Percentiles rank a stretch among this genome's conserved stretches.
phyloP scores from a whole-genome alignment of 2,113 vertebrate species.

The Upupa epops region DNA sequence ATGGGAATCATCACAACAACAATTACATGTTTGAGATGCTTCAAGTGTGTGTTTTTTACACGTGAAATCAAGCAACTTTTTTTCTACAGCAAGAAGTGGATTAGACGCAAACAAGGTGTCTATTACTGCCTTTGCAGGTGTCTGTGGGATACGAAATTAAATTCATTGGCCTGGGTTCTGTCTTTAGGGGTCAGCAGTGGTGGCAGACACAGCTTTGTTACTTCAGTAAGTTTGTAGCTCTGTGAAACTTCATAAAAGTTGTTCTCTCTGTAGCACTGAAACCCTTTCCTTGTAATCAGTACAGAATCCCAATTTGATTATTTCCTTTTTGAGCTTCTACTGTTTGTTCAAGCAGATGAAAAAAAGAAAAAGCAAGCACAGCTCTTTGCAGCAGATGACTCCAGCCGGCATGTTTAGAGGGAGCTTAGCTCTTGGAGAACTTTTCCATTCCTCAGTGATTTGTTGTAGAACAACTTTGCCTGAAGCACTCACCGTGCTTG shows the following conservation, averaged over 20 bases:
- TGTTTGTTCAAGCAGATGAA: slow-evolving; percentile 3
- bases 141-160: background rate
- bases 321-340: slow-evolving; percentile 26
- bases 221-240: too few relatives aligned
- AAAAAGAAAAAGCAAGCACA: background rate
- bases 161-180: background rate
- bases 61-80: background rate
- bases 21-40: background rate
- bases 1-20: background rate
- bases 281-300: background rate
- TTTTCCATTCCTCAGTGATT: background rate
- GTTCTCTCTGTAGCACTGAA: background rate
- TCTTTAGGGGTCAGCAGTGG: background rate
- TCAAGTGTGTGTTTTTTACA: background rate
- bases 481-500: background rate
- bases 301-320: background rate
- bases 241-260: too few relatives aligned
- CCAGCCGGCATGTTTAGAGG: background rate
- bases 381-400: slow-evolving; percentile 1
- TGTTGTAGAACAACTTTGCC: background rate
- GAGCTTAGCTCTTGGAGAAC: background rate
- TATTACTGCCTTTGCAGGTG: background rate
- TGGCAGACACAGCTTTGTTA: background rate
- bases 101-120: background rate
- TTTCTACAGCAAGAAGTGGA: background rate